Conservation (phyloP, 30 jellyfish, hydroid and myxozoan genomes). For the Rhopilema esculentum region DNA sequence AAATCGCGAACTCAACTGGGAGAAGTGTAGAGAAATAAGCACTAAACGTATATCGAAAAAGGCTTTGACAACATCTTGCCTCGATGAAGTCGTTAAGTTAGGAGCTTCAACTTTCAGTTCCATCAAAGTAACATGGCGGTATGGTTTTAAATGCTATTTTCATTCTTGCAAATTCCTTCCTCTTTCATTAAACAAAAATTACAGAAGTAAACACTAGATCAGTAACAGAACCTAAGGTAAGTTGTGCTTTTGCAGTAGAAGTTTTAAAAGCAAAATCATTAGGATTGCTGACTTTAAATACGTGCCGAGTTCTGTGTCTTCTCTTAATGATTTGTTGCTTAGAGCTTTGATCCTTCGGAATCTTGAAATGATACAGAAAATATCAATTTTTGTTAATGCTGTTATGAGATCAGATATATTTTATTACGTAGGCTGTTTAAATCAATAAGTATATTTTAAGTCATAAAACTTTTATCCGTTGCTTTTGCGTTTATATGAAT, state of each 20-base stretch:
- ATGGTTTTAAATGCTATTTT: not conserved
- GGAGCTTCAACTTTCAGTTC: not conserved
- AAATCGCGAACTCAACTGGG: slow-evolving; percentile 6
- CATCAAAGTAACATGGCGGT: slow-evolving; percentile 18
- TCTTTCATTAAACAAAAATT: no score
- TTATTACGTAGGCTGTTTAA: not conserved
- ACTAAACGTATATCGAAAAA: not conserved
- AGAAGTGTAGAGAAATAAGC: not conserved
- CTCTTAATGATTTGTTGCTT: not conserved
- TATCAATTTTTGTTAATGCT: not conserved
- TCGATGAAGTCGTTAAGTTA: not conserved
- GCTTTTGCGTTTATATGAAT: no score
- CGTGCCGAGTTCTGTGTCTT: not conserved
- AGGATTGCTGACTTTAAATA: not conserved
- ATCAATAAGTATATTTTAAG: no score
- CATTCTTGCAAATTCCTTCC: not conserved
- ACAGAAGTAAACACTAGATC: not conserved
- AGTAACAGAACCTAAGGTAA: not conserved
- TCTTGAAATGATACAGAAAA: not conserved
- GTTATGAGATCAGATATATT: not conserved
- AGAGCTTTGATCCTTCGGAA: not conserved
- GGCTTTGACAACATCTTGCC: not conserved
- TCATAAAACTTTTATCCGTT: not conserved
- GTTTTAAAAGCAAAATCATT: not conserved
- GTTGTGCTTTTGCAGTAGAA: no score